These are phyloP conservation scores for Aphelenchoides fujianensis DNA, from an alignment of 1,140 invertebrate species.

Conservation along the genomic window DNA sequence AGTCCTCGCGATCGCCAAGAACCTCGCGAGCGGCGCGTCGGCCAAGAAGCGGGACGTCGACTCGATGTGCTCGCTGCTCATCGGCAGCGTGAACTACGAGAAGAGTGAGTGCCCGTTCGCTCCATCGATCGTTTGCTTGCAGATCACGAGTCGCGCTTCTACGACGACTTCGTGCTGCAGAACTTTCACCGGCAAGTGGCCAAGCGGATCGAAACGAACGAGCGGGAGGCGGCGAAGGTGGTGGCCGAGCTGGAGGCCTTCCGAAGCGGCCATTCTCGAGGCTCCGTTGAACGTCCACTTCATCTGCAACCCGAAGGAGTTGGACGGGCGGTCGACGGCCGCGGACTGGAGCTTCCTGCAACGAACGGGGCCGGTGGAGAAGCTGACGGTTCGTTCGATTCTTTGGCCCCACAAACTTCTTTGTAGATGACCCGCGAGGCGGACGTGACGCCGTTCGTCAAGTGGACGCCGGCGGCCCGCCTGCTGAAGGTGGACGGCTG, in stretches of 20 bases:
- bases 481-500: constrained; percentile 77
- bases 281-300: constrained; percentile 34
- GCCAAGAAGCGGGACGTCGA: constrained; percentile 36
- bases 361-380: neutral
- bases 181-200: constrained; percentile 42
- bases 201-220: constrained; percentile 11
- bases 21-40: constrained; percentile 32
- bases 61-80: constrained; percentile 12
- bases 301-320: constrained; percentile 25
- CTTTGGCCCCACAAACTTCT: constrained; percentile 3
- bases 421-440: constrained; percentile 1
- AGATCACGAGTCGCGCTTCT: constrained; percentile 34
- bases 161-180: constrained; percentile 25
- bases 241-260: constrained; percentile 20
- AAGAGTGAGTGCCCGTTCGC: constrained; percentile 8
- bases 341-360: constrained; percentile 4
- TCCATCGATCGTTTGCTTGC: neutral
- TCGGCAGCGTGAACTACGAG: constrained; percentile 11
- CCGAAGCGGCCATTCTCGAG: constrained; percentile 6
- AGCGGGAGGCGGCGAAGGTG: constrained; percentile 4
- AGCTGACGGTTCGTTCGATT: neutral
- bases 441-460: neutral
- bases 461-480: constrained; percentile 10
- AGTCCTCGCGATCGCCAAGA: constrained; percentile 32
- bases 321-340: constrained; percentile 10